These are phyloP conservation scores for Equus przewalskii DNA, from an alignment of 2,113 vertebrate species.

Conservation along the genomic window DNA sequence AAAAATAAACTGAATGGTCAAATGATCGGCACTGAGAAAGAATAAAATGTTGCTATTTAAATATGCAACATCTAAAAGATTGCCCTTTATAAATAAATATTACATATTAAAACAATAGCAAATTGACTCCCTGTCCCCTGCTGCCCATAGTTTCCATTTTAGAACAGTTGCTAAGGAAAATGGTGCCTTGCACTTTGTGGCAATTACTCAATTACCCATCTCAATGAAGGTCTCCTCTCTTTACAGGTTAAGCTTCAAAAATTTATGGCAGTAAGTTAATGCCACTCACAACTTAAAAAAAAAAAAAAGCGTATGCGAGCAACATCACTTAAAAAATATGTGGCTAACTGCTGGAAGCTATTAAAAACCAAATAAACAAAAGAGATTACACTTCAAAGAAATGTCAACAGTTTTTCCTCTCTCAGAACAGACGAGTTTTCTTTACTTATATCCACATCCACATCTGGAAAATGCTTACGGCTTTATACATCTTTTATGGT, in stretches of 20 bases:
- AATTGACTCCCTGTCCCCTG: neutral
- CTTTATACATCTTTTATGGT: constrained; percentile 92
- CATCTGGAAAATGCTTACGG: constrained; percentile 93
- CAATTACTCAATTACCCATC: constrained; percentile 73
- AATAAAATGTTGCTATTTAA: constrained; percentile 28
- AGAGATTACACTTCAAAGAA: constrained; percentile 94
- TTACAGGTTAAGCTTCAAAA: constrained; percentile 84
- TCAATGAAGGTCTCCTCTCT: constrained; percentile 75
- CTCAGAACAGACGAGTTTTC: constrained; percentile 92
- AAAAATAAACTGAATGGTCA: neutral
- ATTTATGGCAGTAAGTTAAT: constrained; percentile 88
- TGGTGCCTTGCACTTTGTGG: constrained; percentile 20
- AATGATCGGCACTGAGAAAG: neutral
- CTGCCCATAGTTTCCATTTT: neutral
- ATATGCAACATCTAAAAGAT: neutral
- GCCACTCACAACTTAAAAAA: constrained; percentile 88
- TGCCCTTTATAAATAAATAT: constrained; percentile 45
- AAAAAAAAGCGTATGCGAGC: constrained; percentile 87
- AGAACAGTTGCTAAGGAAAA: neutral
- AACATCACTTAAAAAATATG: constrained; percentile 93
- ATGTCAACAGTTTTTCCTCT: constrained; percentile 92
- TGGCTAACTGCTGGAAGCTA: constrained; percentile 93
- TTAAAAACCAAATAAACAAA: constrained; percentile 93
- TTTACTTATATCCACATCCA: constrained; percentile 90
- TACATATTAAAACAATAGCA: neutral